Evolutionary conservation across 2,888 invertebrate genomes (phyloP).

Genomic region (Bembecia ichneumoniformis): DNA sequence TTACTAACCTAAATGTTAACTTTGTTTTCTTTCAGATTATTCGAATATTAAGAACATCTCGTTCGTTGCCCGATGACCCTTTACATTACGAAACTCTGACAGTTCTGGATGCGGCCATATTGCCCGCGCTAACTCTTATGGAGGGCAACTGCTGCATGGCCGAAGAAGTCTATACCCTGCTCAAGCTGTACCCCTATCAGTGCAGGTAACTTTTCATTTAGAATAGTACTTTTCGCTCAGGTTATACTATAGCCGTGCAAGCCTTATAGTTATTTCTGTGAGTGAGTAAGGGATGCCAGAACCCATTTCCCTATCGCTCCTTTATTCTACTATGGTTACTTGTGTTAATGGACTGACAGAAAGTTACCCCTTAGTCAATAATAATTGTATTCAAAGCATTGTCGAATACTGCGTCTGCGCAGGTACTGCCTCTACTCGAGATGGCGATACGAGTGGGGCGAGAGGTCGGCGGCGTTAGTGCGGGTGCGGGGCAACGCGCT

Average conservation of each 20-base stretch:
- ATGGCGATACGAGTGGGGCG: constrained; percentile 91
- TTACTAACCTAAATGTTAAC: too few species aligned
- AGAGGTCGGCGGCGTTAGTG: constrained; percentile 86
- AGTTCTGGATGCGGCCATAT: constrained; percentile 87
- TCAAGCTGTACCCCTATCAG: constrained; percentile 90
- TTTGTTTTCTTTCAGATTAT: constrained; percentile 38
- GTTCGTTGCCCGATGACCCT: constrained; percentile 56
- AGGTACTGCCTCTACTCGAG: constrained; percentile 92
- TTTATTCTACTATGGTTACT: too few species aligned
- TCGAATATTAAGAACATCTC: constrained; percentile 53
- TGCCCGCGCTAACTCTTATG: constrained; percentile 92
- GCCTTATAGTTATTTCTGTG: too few species aligned
- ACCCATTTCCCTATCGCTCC: too few species aligned
- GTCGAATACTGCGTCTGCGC: constrained; percentile 10
- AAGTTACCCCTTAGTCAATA: constrained; percentile 3
- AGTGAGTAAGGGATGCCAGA: too few species aligned
- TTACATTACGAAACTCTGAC: constrained; percentile 88
- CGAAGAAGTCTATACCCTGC: constrained; percentile 94
- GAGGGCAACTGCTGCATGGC: constrained; percentile 96
- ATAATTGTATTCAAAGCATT: constrained; percentile 9
- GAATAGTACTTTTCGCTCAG: too few species aligned
- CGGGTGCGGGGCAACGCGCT: constrained; percentile 88
- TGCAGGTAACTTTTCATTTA: constrained; percentile 66
- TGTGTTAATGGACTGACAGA: too few species aligned
- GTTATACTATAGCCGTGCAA: too few species aligned